A percentile compares a stretch with the other conserved stretches of the same genome.
phyloP scores from a whole-genome alignment of 2,888 invertebrate species.

The Megastigmus dorsalis region DNA sequence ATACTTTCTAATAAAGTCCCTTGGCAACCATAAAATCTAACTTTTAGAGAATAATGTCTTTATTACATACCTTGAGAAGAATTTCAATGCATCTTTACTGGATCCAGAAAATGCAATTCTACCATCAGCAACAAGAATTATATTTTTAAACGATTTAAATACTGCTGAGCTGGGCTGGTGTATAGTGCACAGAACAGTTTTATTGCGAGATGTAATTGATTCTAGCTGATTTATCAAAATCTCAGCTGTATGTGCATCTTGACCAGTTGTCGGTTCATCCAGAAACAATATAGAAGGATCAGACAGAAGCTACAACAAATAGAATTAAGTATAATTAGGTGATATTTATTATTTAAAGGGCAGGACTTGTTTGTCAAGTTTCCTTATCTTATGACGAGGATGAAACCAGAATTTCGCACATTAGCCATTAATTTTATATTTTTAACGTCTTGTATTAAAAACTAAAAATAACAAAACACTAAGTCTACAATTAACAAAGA shows the following conservation, averaged over 20 bases:
- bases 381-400: no score
- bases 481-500: no score
- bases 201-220: slow-evolving; percentile 83
- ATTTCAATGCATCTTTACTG: slow-evolving; percentile 79
- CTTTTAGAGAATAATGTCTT: no score
- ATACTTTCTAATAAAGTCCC: no score
- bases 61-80: slow-evolving; percentile 86
- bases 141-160: slow-evolving; percentile 87
- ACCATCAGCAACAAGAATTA: slow-evolving; percentile 90
- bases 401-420: no score
- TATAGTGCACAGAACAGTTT: slow-evolving; percentile 93
- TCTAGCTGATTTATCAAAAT: slow-evolving; percentile 85
- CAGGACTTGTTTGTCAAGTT: no score
- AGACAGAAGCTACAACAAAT: slow-evolving; percentile 82
- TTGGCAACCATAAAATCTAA: no score
- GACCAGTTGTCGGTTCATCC: slow-evolving; percentile 96
- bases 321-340: no score
- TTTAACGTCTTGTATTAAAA: no score
- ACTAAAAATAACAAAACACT: no score
- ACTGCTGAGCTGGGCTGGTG: slow-evolving; percentile 95
- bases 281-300: slow-evolving; percentile 95
- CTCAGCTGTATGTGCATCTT: slow-evolving; percentile 94
- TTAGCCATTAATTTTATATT: no score
- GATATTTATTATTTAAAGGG: no score
- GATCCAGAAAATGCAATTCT: slow-evolving; percentile 89